These are phyloP conservation scores for Danio kyathit DNA, from an alignment of 2,797 vertebrate genomes.

Conservation along the genomic window DNA sequence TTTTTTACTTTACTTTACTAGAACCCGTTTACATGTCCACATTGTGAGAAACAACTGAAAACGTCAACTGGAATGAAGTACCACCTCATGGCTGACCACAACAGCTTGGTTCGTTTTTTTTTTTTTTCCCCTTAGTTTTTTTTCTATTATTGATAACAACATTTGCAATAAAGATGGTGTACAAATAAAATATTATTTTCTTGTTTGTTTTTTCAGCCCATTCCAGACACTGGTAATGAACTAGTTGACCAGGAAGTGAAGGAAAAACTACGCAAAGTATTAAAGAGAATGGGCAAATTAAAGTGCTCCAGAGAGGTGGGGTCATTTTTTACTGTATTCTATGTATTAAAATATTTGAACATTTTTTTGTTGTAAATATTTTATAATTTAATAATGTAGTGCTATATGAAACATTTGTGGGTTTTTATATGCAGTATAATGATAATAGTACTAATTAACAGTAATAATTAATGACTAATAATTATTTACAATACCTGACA, in stretches of 20 bases:
- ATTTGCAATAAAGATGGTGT: neutral
- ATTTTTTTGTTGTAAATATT: neutral
- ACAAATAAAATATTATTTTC: slow-evolving; percentile 1
- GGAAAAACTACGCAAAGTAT: slow-evolving; percentile 88
- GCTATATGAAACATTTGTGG: neutral
- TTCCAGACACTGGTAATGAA: slow-evolving; percentile 81
- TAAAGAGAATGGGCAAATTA: slow-evolving; percentile 91
- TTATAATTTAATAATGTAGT: neutral
- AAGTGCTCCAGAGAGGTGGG: slow-evolving; percentile 90
- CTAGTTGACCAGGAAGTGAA: slow-evolving; percentile 85
- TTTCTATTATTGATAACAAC: neutral
- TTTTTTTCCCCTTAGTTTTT: too few relatives aligned
- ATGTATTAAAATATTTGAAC: too few relatives aligned
- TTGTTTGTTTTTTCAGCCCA: slow-evolving; percentile 76
- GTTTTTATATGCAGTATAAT: neutral
- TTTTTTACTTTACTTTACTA: slow-evolving; percentile 64
- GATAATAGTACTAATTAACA: too few relatives aligned
- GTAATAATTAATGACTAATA: too few relatives aligned
- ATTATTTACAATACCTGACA: too few relatives aligned
- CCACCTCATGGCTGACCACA: slow-evolving; percentile 96
- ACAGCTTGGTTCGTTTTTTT: slow-evolving; percentile 82
- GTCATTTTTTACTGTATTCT: neutral
- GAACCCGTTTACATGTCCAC: slow-evolving; percentile 90
- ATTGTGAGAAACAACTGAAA: slow-evolving; percentile 93
- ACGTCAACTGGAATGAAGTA: slow-evolving; percentile 96